Conservation (phyloP, 2,797 vertebrate species). For the Mustela erminea region DNA sequence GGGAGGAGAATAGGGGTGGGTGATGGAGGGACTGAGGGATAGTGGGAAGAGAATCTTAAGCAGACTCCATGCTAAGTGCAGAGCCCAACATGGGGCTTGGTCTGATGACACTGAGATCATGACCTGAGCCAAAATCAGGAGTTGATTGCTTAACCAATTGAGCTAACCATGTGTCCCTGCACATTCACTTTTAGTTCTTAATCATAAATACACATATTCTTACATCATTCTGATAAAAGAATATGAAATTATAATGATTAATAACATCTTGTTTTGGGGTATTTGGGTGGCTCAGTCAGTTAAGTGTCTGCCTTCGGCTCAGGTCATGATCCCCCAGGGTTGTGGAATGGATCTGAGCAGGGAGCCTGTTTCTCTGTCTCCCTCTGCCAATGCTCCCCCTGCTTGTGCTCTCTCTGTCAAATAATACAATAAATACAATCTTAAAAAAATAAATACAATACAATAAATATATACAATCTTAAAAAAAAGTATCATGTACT, state of each 20-base stretch:
- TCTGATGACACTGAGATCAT: background rate
- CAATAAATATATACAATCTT: no score
- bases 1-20: background rate
- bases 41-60: background rate
- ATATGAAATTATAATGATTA: background rate
- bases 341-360: background rate
- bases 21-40: background rate
- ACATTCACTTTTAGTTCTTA: background rate
- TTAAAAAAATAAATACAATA: background rate
- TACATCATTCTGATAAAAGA: background rate
- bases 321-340: background rate
- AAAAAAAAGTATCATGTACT: no score
- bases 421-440: background rate
- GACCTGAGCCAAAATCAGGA: background rate
- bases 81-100: background rate
- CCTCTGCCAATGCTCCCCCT: background rate
- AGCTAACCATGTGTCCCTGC: background rate
- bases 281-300: background rate
- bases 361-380: background rate
- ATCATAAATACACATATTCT: background rate
- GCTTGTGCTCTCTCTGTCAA: background rate
- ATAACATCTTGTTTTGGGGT: background rate
- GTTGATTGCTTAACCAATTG: background rate
- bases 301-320: background rate
- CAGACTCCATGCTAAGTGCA: no score